Evolutionary conservation across 2,797 vertebrate genomes (phyloP), one percentile per base, ranked within the genome.

Genomic region (Falco naumanni): DNA sequence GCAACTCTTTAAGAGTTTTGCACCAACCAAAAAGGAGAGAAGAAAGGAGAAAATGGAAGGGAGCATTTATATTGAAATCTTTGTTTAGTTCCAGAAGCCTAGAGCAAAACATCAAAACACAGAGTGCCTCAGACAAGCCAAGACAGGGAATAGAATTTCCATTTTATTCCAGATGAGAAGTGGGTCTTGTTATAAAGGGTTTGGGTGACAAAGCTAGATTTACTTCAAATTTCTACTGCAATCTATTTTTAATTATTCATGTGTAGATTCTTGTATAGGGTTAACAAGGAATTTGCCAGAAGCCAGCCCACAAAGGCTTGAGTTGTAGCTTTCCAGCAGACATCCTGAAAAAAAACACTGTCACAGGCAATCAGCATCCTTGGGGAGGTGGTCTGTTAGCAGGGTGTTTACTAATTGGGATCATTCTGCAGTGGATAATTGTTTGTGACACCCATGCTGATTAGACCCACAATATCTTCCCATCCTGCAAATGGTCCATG

Each of bases 311-410:
- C 91, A 96, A 90, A 96, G 47, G 68, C 84, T 75, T 56, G 75
- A 82, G 54, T 80, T 22, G n/a, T 50, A 84, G 83, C 89, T 96
- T 96, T 93, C 72, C 93, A 94, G 91, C 94, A 97, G 95, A 89
- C 85, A 84, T 94, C 80, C 93, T 95, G 92, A 94, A 96, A 97
- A 97, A 92, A 87, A 89, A 45, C 87, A 84, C 60, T 97, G 97
- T 97, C 97, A 97, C 88, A 95, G 92, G 87, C 94, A 96, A 97
- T 97, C 95, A 97, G 66, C 84, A 90, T 97, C 96, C 96, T 94
- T 96, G 84, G 88, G 87, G 94, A 94, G 88, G 89, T 93, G 90
- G 93, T 84, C 92, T 94, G 87, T 96, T 97, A 97, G 94, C 76
- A 75, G 86, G 43, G 85, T 91, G 91, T 96, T 97, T 96, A 88